These are phyloP conservation scores for Coreoperca whiteheadi DNA, from an alignment of 2,113 vertebrate genomes.

Conservation along the genomic window DNA sequence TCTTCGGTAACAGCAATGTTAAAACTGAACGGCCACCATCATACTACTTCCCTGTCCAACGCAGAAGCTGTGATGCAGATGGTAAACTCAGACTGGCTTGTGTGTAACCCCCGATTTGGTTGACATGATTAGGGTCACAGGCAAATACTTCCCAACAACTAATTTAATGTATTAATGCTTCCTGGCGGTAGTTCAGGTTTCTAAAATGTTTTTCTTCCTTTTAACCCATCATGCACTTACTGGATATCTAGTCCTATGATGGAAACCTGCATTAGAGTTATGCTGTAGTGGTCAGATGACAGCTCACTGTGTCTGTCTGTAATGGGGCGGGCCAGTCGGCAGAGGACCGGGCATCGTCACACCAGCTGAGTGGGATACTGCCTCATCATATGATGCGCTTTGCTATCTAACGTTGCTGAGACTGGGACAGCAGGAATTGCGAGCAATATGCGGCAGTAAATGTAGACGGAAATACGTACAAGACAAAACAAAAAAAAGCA, in stretches of 20 bases:
- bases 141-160: too few relatives aligned
- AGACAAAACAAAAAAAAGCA: too few relatives aligned
- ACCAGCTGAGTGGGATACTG: conserved; percentile 23
- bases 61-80: too few relatives aligned
- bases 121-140: background rate
- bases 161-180: too few relatives aligned
- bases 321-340: background rate
- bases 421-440: background rate
- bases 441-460: background rate
- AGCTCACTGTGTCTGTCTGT: background rate
- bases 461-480: background rate
- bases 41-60: background rate
- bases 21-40: background rate
- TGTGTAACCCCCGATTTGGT: background rate
- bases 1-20: background rate
- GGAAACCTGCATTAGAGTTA: background rate
- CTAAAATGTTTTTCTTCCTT: too few relatives aligned
- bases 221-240: background rate
- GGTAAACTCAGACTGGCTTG: background rate
- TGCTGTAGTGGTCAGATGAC: background rate
- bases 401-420: background rate
- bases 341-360: background rate
- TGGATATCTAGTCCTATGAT: background rate
- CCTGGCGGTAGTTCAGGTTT: background rate
- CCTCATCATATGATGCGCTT: conserved; percentile 28